phyloP scores from a whole-genome alignment of 2,888 invertebrate species.

The Phragmatobia fuliginosa region DNA sequence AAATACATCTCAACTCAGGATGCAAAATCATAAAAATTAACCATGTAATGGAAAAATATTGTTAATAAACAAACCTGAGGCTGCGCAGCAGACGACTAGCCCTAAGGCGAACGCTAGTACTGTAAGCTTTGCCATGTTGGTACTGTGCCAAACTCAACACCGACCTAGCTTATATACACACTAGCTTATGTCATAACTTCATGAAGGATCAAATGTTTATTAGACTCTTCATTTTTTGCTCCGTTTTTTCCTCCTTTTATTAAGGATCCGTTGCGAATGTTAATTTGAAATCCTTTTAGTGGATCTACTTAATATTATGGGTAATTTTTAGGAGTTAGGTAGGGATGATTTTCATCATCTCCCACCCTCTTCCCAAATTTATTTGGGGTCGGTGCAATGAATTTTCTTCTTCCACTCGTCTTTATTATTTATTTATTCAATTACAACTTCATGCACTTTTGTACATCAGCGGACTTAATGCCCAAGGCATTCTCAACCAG shows the following conservation, averaged over 20 bases:
- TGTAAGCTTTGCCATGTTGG: conserved; percentile 70
- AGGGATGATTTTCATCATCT: too few relatives aligned
- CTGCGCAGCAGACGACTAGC: conserved; percentile 69
- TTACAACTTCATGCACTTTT: too few relatives aligned
- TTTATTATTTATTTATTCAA: too few relatives aligned
- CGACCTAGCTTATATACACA: conserved; percentile 64
- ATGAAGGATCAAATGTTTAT: conserved; percentile 61
- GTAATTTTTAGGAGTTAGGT: too few relatives aligned
- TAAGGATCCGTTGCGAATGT: conserved; percentile 47
- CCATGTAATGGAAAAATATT: not conserved
- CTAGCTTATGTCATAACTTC: conserved; percentile 68
- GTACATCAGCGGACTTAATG: too few relatives aligned
- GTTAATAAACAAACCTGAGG: conserved; percentile 64
- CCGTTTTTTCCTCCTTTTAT: conserved; percentile 54
- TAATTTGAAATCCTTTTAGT: not conserved
- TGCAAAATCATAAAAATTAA: not conserved
- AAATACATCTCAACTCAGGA: not conserved
- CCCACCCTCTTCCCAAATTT: too few relatives aligned
- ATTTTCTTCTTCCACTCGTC: too few relatives aligned
- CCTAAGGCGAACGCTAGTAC: conserved; percentile 70
- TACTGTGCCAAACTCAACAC: conserved; percentile 55
- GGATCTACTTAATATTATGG: not conserved
- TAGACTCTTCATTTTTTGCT: conserved; percentile 71
- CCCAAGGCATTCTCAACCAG: too few relatives aligned
- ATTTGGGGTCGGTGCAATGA: too few relatives aligned